Evolutionary conservation across 1,140 invertebrate genomes (phyloP).

Genomic region (Archivesica marissinica): DNA sequence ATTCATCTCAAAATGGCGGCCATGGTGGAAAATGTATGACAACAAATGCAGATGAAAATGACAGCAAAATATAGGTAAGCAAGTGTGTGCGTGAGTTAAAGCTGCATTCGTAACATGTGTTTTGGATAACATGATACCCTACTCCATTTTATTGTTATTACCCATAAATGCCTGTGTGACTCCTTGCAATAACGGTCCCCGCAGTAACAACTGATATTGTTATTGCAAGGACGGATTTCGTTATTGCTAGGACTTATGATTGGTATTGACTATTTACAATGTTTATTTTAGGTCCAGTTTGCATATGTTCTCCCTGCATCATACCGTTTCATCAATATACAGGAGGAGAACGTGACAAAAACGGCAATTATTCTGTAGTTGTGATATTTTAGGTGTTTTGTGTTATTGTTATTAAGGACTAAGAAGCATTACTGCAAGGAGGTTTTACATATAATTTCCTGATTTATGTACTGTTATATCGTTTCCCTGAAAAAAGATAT

Average conservation of each 20-base stretch:
- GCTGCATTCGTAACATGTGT: neutral
- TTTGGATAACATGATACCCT: neutral
- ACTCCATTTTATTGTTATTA: neutral
- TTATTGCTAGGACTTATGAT: neutral
- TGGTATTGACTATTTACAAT: neutral
- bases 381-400: neutral
- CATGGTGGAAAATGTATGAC: neutral
- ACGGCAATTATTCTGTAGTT: neutral
- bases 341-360: neutral
- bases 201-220: neutral
- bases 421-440: neutral
- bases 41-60: neutral
- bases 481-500: neutral
- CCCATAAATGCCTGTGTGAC: neutral
- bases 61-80: conserved; percentile 4
- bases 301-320: neutral
- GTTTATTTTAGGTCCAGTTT: neutral
- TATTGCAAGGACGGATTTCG: neutral
- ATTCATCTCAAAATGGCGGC: neutral
- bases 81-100: neutral
- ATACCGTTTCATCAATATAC: neutral
- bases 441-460: neutral
- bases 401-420: neutral
- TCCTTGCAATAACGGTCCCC: neutral
- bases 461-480: neutral